Percentiles rank a stretch among this genome's conserved stretches.
Conservation (phyloP, 2,888 invertebrate species). For the Phyto melanocephala region DNA sequence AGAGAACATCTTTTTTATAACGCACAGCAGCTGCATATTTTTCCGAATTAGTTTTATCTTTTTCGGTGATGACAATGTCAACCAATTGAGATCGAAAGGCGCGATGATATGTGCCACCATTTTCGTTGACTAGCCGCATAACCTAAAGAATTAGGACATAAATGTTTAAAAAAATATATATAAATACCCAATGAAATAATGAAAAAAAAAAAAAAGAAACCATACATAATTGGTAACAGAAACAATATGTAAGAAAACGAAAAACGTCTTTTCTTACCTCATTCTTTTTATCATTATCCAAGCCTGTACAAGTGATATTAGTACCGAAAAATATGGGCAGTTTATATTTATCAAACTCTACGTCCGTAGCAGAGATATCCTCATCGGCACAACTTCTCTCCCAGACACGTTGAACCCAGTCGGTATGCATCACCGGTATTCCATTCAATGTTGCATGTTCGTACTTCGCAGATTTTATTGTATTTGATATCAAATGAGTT, state of each 20-base stretch:
- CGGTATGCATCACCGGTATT: conserved; percentile 86
- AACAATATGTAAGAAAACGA: too few species aligned
- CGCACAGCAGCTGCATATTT: conserved; percentile 77
- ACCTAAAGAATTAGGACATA: conserved; percentile 74
- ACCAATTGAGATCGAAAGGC: conserved; percentile 76
- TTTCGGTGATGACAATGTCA: conserved; percentile 77
- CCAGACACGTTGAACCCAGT: conserved; percentile 92
- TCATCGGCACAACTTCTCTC: conserved; percentile 82
- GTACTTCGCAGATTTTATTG: conserved; percentile 88
- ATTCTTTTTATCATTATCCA: conserved; percentile 74
- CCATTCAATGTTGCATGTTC: conserved; percentile 80
- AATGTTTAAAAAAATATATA: neutral
- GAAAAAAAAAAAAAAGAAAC: too few species aligned
- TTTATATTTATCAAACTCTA: conserved; percentile 83
- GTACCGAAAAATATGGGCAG: conserved; percentile 88
- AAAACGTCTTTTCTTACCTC: too few species aligned
- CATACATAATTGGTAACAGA: too few species aligned
- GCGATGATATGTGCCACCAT: conserved; percentile 85
- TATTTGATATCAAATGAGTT: conserved; percentile 90
- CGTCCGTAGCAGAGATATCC: conserved; percentile 83
- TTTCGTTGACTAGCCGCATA: conserved; percentile 84
- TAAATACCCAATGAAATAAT: neutral
- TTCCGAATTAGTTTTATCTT: conserved; percentile 73
- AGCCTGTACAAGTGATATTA: conserved; percentile 88
- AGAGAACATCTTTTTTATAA: conserved; percentile 82